phyloP scores from a whole-genome alignment of 2,888 invertebrate genomes.

The Balanococcus diminutus region DNA sequence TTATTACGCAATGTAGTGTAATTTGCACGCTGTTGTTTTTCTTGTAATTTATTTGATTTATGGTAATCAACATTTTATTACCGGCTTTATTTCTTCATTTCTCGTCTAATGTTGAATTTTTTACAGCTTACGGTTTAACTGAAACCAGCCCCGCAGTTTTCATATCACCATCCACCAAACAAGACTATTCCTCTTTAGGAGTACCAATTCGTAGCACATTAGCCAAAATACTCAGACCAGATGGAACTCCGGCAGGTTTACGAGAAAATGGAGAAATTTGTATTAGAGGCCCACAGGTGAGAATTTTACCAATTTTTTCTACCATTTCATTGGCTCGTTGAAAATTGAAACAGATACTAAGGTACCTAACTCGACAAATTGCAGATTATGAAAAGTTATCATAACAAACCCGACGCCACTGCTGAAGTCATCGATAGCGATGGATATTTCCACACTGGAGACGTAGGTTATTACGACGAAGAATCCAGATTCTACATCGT shows the following conservation, averaged over 20 bases:
- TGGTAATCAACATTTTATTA: no score
- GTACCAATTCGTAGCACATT: constrained; percentile 72
- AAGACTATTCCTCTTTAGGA: constrained; percentile 63
- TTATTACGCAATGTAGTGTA: no score
- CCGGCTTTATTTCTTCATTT: background rate
- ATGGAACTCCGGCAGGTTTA: constrained; percentile 65
- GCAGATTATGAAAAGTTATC: constrained; percentile 68
- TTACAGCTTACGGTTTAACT: constrained; percentile 62
- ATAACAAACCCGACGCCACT: constrained; percentile 67
- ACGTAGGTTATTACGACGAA: constrained; percentile 68
- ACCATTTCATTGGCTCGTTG: background rate
- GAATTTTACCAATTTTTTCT: background rate
- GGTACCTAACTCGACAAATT: background rate
- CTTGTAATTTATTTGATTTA: background rate
- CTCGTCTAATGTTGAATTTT: background rate
- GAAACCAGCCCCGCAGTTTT: constrained; percentile 70
- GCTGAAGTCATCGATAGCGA: constrained; percentile 64
- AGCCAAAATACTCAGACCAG: constrained; percentile 69
- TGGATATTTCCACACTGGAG: constrained; percentile 67
- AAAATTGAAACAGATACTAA: background rate
- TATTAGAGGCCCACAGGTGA: constrained; percentile 75
- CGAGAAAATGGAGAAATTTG: constrained; percentile 75
- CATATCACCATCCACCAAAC: constrained; percentile 66
- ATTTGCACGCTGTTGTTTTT: no score
- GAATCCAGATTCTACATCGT: constrained; percentile 77